Percentiles rank a stretch among this genome's conserved stretches.
Conservation (phyloP, 2,888 invertebrate species). For the Hermaeophaga mercurialis region DNA sequence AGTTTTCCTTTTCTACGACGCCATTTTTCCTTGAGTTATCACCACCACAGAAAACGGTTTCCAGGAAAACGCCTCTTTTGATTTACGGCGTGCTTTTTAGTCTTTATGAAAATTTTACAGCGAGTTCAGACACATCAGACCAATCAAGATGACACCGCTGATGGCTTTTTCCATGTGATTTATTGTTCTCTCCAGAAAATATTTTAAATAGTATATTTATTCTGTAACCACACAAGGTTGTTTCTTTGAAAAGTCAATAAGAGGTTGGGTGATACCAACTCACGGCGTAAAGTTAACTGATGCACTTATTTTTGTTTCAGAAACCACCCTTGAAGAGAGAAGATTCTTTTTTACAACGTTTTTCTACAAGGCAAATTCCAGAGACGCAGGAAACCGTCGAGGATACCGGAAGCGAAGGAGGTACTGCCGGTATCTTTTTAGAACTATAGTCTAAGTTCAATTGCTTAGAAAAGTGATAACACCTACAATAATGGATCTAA, state of each 20-base stretch:
- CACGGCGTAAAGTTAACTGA: no score
- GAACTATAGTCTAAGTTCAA: background rate
- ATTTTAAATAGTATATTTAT: no score
- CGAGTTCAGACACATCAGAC: background rate
- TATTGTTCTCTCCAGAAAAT: background rate
- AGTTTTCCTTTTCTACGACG: background rate
- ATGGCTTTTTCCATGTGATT: background rate
- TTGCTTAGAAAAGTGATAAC: no score
- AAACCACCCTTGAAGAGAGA: conserved; percentile 89
- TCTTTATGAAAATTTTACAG: background rate
- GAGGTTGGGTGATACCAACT: no score
- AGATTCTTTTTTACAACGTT: conserved; percentile 91
- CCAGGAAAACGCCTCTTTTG: background rate
- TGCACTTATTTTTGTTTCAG: conserved; percentile 42
- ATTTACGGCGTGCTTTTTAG: background rate
- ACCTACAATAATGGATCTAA: background rate
- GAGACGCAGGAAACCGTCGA: conserved; percentile 84
- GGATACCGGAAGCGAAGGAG: conserved; percentile 63
- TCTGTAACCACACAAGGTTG: no score
- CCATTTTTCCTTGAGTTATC: background rate
- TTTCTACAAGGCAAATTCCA: conserved; percentile 90
- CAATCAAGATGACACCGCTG: background rate
- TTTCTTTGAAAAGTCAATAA: no score
- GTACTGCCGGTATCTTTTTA: conserved; percentile 47
- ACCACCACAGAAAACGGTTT: background rate